Base-by-base conservation (phyloP, 2,113 vertebrate genomes). In the Asarcornis scutulata region DNA sequence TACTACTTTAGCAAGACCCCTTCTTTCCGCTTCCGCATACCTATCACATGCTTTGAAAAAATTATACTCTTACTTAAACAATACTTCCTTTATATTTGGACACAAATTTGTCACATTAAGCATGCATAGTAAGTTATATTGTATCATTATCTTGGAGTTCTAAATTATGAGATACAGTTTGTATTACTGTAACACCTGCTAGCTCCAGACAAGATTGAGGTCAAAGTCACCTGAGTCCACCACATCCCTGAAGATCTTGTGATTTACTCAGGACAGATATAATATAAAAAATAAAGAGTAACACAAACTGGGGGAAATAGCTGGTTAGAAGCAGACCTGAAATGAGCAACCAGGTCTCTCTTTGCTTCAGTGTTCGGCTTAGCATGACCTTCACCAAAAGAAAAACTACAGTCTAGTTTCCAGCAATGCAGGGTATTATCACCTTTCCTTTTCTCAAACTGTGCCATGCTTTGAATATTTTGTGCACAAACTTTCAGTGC, bases 271-370 rank as follows among this genome's bases (percentile, higher is more conserved):
- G 4, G 20, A 38, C 25, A 87, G 53, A 77, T 1, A 44, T 66
- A 34, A 88, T 15, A 5, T 5, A 11, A 62, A 27, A 14, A 2
- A 10, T 32, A 38, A 59, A 46, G 15, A 71, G 3, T 9, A 32
- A 1, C 17, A n/a, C 8, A 12, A 1, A 6, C 1, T 13, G 66
- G 29, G 32, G 36, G 15, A 60, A 68, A 17, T 6, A 55, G 42
- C 7, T 68, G 34, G 3, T n/a, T 9, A 27, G 25, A 31, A 56
- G 52, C 26, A 72, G 40, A 69, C 3, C 7, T 32, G 59, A 36
- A 69, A 62, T 31, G 56, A 63, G 53, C 66, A 85, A 32, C 12
- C 8, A 22, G 14, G 20, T 22, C 11, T 62, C n/a, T 40, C 9
- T 59, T 34, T 23, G 29, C 42, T 52, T 59, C 36, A 58, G 32